A percentile compares a stretch with the other conserved stretches of the same genome.
These are phyloP conservation scores for Labeo catla DNA, from an alignment of 2,113 vertebrate species.

Conservation along the genomic window DNA sequence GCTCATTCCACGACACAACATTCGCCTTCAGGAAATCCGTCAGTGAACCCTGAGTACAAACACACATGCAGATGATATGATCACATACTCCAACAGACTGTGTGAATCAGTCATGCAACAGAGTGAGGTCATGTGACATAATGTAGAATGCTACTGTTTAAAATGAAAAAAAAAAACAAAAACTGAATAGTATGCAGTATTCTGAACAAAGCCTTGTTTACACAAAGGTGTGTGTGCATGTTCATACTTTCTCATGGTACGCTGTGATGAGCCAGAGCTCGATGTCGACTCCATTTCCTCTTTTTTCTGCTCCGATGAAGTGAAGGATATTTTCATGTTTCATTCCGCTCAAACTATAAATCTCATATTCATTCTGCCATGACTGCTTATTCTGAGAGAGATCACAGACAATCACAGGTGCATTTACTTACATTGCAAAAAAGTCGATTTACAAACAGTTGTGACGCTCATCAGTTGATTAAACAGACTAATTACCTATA, in stretches of 20 bases:
- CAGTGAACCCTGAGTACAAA: conserved; percentile 85
- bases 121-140: not conserved
- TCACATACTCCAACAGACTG: not conserved
- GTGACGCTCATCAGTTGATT: not conserved
- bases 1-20: conserved; percentile 94
- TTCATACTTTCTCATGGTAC: conserved; percentile 91
- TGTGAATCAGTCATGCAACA: not conserved
- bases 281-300: conserved; percentile 91
- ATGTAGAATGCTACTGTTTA: not conserved
- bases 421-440: not conserved
- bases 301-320: conserved; percentile 95
- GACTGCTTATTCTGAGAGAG: conserved; percentile 90
- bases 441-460: not conserved
- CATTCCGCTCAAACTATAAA: conserved; percentile 94
- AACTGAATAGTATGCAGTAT: not conserved
- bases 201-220: not conserved
- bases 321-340: conserved; percentile 96
- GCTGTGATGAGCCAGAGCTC: conserved; percentile 96
- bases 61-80: not conserved
- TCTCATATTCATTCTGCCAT: conserved; percentile 99
- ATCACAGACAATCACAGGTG: not conserved
- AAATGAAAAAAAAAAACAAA: too few species aligned
- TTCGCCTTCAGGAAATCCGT: conserved; percentile 98
- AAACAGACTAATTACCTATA: too few species aligned
- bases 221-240: not conserved